Conservation (phyloP, 2,797 vertebrate genomes). For the Lindbergichthys nudifrons region DNA sequence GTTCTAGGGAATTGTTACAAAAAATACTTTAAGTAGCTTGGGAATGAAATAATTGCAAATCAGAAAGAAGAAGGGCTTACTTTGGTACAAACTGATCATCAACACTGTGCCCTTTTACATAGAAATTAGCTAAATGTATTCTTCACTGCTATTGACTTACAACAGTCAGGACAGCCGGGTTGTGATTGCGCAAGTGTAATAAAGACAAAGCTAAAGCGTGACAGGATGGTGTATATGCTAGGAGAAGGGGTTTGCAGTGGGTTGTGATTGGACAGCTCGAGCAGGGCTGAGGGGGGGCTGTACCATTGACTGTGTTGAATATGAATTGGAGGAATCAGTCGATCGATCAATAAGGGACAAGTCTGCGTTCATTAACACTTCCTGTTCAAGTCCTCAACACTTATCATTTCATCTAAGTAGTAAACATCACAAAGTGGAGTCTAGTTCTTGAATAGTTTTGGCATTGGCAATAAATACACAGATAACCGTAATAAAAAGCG, state of each 20-base stretch:
- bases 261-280: slow-evolving; percentile 27
- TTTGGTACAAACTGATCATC: slow-evolving; percentile 81
- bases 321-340: slow-evolving; percentile 28
- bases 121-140: slow-evolving; percentile 34
- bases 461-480: slow-evolving; percentile 76
- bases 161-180: slow-evolving; percentile 62
- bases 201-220: slow-evolving; percentile 49
- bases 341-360: slow-evolving; percentile 13
- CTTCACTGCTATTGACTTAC: slow-evolving; percentile 55
- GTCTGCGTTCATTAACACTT: slow-evolving; percentile 12
- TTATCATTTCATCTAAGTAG: slow-evolving; percentile 31
- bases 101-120: slow-evolving; percentile 43
- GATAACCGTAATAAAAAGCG: slow-evolving; percentile 65
- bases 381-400: slow-evolving; percentile 39
- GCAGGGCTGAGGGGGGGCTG: neutral
- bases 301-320: slow-evolving; percentile 31
- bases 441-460: slow-evolving; percentile 63
- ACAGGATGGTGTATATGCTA: slow-evolving; percentile 21
- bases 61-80: slow-evolving; percentile 76
- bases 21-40: slow-evolving; percentile 55
- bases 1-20: slow-evolving; percentile 78
- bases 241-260: slow-evolving; percentile 10
- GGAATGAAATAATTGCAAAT: slow-evolving; percentile 61
- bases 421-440: slow-evolving; percentile 53
- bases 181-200: slow-evolving; percentile 47